Evolutionary conservation across 1,140 invertebrate species (phyloP).

Genomic region (Drosophila sechellia): DNA sequence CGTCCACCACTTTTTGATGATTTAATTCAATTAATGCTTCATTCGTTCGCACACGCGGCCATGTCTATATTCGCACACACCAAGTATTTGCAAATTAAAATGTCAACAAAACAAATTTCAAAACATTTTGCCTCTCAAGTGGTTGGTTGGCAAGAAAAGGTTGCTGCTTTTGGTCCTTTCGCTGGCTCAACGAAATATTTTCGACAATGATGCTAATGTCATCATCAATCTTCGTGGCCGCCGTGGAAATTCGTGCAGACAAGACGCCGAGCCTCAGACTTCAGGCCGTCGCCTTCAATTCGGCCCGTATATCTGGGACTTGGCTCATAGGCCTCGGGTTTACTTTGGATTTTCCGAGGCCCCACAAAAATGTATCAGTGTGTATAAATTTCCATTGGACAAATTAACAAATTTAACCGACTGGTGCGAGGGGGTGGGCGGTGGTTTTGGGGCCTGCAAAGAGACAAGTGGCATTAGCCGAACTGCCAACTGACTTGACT

Average conservation of each 20-base stretch:
- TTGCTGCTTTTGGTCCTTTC: constrained; percentile 44
- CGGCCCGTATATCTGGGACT: constrained; percentile 38
- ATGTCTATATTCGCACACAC: constrained; percentile 8
- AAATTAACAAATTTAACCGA: constrained; percentile 76
- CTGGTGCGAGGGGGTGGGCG: constrained; percentile 30
- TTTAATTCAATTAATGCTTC: constrained; percentile 81
- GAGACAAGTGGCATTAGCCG: constrained; percentile 79
- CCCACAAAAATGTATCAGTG: neutral
- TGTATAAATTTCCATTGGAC: constrained; percentile 77
- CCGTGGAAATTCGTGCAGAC: constrained; percentile 51
- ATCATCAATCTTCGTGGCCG: constrained; percentile 82
- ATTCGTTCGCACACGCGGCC: constrained; percentile 39
- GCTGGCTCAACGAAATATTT: constrained; percentile 65
- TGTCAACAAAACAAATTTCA: constrained; percentile 77
- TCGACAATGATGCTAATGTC: constrained; percentile 84
- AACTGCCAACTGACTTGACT: constrained; percentile 75
- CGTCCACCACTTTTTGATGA: constrained; percentile 61
- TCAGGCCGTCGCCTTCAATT: constrained; percentile 60
- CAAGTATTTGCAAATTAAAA: constrained; percentile 81
- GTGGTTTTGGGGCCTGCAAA: constrained; percentile 15
- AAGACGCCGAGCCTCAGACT: constrained; percentile 51
- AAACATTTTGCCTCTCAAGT: constrained; percentile 57
- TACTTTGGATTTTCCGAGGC: constrained; percentile 38
- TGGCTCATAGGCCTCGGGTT: constrained; percentile 56
- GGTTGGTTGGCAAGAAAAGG: constrained; percentile 46